Evolutionary conservation across 2,113 vertebrate species (phyloP).

Genomic region (Poecile atricapillus): DNA sequence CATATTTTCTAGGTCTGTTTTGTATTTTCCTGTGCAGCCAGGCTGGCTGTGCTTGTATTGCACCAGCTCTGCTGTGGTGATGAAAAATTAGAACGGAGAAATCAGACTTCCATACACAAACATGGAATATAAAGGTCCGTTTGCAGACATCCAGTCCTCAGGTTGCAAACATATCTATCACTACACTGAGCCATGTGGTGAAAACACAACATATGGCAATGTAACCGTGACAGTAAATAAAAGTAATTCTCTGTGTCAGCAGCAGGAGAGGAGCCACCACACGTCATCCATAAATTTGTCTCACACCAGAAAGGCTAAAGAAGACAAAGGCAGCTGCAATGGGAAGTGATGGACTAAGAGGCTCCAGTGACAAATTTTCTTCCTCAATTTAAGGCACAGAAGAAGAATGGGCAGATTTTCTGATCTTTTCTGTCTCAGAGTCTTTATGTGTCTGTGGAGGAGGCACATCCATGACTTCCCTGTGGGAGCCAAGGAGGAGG

Average conservation of each 20-base stretch:
- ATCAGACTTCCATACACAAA: background rate
- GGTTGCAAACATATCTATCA: background rate
- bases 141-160: background rate
- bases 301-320: background rate
- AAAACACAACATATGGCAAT: slow-evolving; percentile 11
- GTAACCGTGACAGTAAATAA: slow-evolving; percentile 26
- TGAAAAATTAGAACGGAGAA: background rate
- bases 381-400: background rate
- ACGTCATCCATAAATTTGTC: background rate
- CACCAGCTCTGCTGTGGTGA: background rate
- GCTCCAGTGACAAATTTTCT: background rate
- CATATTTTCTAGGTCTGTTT: background rate
- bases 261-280: background rate
- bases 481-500: background rate
- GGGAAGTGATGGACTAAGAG: background rate
- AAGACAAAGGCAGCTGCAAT: background rate
- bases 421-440: background rate
- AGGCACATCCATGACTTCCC: background rate
- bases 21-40: background rate
- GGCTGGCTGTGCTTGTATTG: background rate
- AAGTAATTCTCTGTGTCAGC: background rate
- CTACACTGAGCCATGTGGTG: background rate
- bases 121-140: background rate
- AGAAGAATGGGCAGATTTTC: background rate
- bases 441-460: background rate